phyloP scores from a whole-genome alignment of 2,113 vertebrate species.

The Silurus glanis region DNA sequence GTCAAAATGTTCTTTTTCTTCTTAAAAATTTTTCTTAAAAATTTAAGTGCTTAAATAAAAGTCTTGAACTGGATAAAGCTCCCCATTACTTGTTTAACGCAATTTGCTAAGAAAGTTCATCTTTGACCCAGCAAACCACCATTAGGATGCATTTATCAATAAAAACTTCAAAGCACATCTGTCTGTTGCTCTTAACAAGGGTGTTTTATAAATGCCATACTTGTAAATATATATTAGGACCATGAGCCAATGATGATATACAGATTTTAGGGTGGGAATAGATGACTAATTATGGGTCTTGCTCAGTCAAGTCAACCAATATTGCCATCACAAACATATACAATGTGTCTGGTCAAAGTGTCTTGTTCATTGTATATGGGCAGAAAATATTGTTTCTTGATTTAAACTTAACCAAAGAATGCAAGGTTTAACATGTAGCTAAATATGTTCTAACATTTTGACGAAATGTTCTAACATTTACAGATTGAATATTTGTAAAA shows the following conservation, averaged over 20 bases:
- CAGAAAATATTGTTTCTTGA: background rate
- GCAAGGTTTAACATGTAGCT: background rate
- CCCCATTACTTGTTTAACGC: constrained; percentile 8
- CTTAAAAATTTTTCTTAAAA: background rate
- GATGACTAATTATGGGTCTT: background rate
- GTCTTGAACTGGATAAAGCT: background rate
- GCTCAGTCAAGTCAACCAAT: background rate
- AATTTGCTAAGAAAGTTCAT: background rate
- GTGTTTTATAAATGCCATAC: background rate
- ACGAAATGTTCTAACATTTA: no score
- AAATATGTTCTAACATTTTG: no score
- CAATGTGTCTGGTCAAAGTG: no score
- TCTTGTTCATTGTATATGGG: background rate
- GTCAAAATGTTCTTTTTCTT: background rate
- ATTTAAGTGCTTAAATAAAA: background rate
- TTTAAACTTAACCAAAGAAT: background rate
- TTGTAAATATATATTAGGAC: background rate
- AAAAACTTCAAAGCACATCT: background rate
- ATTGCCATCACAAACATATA: background rate
- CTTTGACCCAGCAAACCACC: background rate
- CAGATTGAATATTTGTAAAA: no score
- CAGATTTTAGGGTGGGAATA: background rate
- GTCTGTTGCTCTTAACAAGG: no score
- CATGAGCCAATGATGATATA: background rate
- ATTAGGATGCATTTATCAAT: background rate